Evolutionary conservation across 2,888 invertebrate genomes (phyloP), one percentile per base, ranked within the genome.

Genomic region (Ennomos erosarius): DNA sequence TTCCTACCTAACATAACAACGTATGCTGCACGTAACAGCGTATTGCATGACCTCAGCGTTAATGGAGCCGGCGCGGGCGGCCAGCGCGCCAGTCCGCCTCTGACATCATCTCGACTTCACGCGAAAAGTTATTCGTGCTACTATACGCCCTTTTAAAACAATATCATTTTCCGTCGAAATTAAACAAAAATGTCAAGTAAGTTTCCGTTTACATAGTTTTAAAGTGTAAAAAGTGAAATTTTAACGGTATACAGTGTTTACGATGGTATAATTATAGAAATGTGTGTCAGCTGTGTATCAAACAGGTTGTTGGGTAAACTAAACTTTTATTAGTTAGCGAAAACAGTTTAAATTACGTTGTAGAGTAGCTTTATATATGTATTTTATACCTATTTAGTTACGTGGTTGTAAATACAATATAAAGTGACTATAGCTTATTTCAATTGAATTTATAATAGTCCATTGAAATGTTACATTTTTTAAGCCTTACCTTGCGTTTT

Each of bases 1-100:
- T 57, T 26, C 16, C 50, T 38, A 26, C 40, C 13, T 11, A 36
- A 42, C 46, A 42, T 37, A 51, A 50, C 46, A 51, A 48, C 48
- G 38, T 44, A 50, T 33, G 48, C 37, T 26, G n/a, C 37, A 34
- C 42, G 37, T n/a, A 38, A 35, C 16, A 9, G 35, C 36, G 38
- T 35, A n/a, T 59, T 57, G 50, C 62, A 70, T 71, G 69, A 69
- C 67, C 67, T 71, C 67, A 71, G 34, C 50, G 35, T 12, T 45
- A 65, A 59, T 55, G 62, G 49, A 59, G 42, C 53, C 26, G 51
- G 26, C 39, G n/a, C 55, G 11, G 35, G 6, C 39, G 4, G 48
- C 6, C 37, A 43, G 16, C 11, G 13, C 13, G 46, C 10, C 47
- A 38, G 44, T 12, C 58, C 11, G 57, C 10, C 49, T 52, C 50